Base-by-base conservation (phyloP, 2,113 vertebrate genomes). In the Calidris pygmaea region DNA sequence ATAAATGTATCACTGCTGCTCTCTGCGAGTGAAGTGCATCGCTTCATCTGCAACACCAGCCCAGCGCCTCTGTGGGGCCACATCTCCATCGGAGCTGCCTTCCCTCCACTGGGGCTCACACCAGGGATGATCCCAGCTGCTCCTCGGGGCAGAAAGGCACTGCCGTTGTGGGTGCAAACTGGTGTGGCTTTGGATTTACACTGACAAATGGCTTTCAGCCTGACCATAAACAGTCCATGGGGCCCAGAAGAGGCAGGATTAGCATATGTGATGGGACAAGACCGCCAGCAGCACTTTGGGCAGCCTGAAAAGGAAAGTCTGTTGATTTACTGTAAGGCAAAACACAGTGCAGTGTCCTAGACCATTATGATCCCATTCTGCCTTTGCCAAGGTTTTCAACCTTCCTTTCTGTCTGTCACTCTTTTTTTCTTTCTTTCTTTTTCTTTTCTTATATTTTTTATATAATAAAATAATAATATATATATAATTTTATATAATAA, bases 91-190 rank as follows among this genome's bases (percentile, higher is more conserved):
- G 2, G 27, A 60, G 32, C 18, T 2, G 3, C 29, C 17, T 76
- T 20, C 32, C 20, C 32, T 43, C 23, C 16, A 5, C 26, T 1
- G 0, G 13, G 39, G 20, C 29, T 87, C 34, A 18, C 62, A n/a
- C 2, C 13, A 6, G n/a, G 18, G n/a, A 37, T 45, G 47, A n/a
- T 19, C 35, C 26, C 5, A n/a, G 21, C n/a, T 24, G 5, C 63
- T 6, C 1, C 0, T 13, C 0, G 0, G 21, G 41, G 47, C 37
- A 50, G 59, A 62, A 39, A 20, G 3, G 26, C 11, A 4, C 10
- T 32, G n/a, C 72, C 1, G 0, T 26, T 56, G 6, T 2, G 0
- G 13, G 30, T 1, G 0, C 18, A 21, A 72, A 3, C 22, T 35
- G 68, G 24, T 12, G 39, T 8, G 50, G 30, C 14, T 70, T 74